phyloP scores from a whole-genome alignment of 2,888 invertebrate genomes.

The Pycnomerus fuliginosus region DNA sequence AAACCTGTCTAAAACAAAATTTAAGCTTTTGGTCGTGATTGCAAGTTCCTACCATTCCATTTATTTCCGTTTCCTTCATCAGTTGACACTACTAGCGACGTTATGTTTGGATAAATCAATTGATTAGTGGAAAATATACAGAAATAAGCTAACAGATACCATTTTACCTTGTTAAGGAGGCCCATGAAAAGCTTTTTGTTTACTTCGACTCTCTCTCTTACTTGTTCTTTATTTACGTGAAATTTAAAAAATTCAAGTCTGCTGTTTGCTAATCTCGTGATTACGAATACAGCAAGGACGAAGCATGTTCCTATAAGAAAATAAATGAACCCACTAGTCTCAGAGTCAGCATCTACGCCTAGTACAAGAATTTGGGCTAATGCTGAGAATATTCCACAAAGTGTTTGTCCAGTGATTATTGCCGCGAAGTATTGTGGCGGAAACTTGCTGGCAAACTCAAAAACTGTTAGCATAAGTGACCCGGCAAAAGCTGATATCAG shows the following conservation, averaged over 20 bases:
- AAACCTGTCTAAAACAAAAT: conserved; percentile 32
- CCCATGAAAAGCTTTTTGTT: conserved; percentile 5
- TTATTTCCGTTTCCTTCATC: conserved; percentile 13
- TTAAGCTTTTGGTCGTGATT: too few species aligned
- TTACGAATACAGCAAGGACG: conserved; percentile 10
- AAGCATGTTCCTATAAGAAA: conserved; percentile 20
- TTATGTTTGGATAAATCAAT: conserved; percentile 25
- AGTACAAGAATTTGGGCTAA: conserved; percentile 21
- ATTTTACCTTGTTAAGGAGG: conserved; percentile 11
- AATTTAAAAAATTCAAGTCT: conserved; percentile 14
- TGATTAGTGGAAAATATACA: conserved; percentile 12
- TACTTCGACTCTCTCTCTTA: conserved; percentile 2
- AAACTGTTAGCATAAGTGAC: conserved; percentile 20
- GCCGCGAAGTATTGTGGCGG: conserved; percentile 18
- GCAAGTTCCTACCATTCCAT: conserved; percentile 32
- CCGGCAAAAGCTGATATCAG: conserved; percentile 11
- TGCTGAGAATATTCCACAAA: conserved; percentile 27
- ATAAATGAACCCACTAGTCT: conserved; percentile 21
- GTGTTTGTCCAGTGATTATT: conserved; percentile 24
- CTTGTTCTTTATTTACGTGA: conserved; percentile 5
- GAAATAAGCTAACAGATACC: conserved; percentile 14
- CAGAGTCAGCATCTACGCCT: conserved; percentile 9
- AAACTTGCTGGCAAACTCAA: conserved; percentile 21
- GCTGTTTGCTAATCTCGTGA: not conserved
- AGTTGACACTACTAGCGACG: conserved; percentile 26